These are phyloP conservation scores for Netelia fuscicornis DNA, from an alignment of 2,888 invertebrate species.

Conservation along the genomic window DNA sequence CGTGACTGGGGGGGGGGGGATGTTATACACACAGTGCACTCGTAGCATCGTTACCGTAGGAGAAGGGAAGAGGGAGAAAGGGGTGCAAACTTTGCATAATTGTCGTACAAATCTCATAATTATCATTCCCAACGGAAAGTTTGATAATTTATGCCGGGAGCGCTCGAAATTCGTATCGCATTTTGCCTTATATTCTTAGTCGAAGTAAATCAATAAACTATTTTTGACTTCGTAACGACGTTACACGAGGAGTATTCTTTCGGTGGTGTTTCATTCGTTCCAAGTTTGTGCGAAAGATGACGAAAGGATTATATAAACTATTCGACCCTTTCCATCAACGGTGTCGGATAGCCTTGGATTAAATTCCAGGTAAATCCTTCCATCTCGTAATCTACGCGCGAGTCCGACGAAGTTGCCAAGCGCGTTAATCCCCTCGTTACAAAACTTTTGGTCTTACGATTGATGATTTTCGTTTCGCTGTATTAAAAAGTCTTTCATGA, in stretches of 20 bases:
- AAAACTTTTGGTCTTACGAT: neutral
- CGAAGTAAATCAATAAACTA: no score
- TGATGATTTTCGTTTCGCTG: neutral
- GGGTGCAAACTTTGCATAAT: slow-evolving; percentile 38
- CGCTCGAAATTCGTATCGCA: no score
- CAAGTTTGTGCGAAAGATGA: neutral
- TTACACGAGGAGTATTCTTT: no score
- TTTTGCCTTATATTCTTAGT: no score
- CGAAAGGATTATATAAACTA: neutral
- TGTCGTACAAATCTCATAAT: slow-evolving; percentile 28
- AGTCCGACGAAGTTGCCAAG: neutral
- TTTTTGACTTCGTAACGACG: no score
- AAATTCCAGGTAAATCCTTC: slow-evolving; percentile 4
- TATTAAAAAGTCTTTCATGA: neutral
- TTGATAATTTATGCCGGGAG: neutral
- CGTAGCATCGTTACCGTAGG: neutral
- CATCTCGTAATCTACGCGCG: neutral
- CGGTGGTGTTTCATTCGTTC: no score
- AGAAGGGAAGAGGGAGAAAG: no score
- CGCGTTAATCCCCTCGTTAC: neutral
- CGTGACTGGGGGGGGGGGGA: slow-evolving; percentile 4
- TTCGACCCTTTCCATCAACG: no score
- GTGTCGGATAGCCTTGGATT: slow-evolving; percentile 1
- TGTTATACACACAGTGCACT: slow-evolving; percentile 8
- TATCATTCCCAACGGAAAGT: neutral